Base-by-base conservation (phyloP, 2,113 vertebrate genomes). In the Baryphthengus martii region DNA sequence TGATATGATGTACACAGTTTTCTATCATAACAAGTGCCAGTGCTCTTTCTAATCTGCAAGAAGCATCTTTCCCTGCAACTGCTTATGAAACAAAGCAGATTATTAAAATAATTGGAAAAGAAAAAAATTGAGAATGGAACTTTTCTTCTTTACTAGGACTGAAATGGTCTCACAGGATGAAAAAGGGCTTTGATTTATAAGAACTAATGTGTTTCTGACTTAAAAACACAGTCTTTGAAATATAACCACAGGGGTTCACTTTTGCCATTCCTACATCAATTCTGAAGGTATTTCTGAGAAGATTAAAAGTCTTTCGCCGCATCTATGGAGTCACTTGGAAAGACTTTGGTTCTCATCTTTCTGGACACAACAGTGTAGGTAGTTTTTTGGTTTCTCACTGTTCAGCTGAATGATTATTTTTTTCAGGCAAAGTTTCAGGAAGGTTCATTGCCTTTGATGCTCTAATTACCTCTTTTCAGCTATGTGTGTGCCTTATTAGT, bases 391-490 rank as follows among this genome's bases (percentile, higher is more conserved):
- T 82, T 94, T 87, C 78, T 58, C 76, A 24, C 25, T 66, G 45
- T 71, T 66, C 67, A 88, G 84, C 37, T 52, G 62, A 97, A 93
- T 29, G 70, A 86, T 61, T 55, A 33, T 55, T 20, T 58, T 97
- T 97, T 94, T 85, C 37, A 76, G 81, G 87, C 42, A 89, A 88
- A 93, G 91, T 90, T 94, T 88, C 76, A 74, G 25, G 94, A 96
- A 84, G 96, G 96, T 97, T 96, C 96, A 95, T 52, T 97, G 96
- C 93, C 94, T 97, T 96, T 96, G 92, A 89, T 95, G 95, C 95
- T 97, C 96, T 97, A 95, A 97, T 97, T 96, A 96, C 94, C 79
- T 94, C 92, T 94, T 97, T 94, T 97, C 55, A 85, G 83, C 49
- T 35, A 13, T 72, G 85, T 89, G 67, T 77, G 82, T 88, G 75